Percentiles rank a stretch among this genome's conserved stretches.
These are phyloP conservation scores for Nebria salina DNA, from an alignment of 2,888 invertebrate genomes.

Conservation along the genomic window DNA sequence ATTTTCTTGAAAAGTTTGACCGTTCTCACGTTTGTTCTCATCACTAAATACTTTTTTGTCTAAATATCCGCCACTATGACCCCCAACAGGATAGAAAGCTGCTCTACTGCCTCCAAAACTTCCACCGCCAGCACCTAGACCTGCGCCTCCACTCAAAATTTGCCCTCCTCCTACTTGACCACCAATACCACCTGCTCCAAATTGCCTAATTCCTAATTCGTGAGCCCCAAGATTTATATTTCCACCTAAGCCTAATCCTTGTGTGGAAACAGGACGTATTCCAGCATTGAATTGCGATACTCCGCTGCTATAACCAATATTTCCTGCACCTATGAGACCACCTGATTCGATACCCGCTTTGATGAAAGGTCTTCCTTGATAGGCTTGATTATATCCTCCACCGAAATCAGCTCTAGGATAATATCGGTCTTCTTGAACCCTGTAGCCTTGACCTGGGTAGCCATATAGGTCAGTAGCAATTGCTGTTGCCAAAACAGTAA, in stretches of 20 bases:
- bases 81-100: conserved; percentile 54
- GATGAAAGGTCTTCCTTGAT: conserved; percentile 55
- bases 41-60: conserved; percentile 69
- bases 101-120: conserved; percentile 50
- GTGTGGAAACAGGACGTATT: conserved; percentile 53
- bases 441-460: conserved; percentile 65
- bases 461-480: conserved; percentile 58
- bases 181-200: conserved; percentile 48
- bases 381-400: conserved; percentile 33
- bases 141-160: conserved; percentile 48
- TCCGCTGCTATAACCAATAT: conserved; percentile 46
- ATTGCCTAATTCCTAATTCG: conserved; percentile 54
- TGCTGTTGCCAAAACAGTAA: conserved; percentile 55
- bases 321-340: conserved; percentile 41
- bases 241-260: conserved; percentile 57
- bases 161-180: conserved; percentile 28
- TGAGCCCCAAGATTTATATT: conserved; percentile 55
- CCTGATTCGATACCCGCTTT: conserved; percentile 51
- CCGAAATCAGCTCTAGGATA: conserved; percentile 59
- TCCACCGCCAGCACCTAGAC: conserved; percentile 48
- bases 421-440: conserved; percentile 69
- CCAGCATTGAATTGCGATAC: conserved; percentile 57
- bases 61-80: conserved; percentile 60
- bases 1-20: conserved; percentile 63
- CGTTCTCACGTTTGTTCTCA: conserved; percentile 63